Conservation (phyloP, 2,797 vertebrate species). For the Phalanger gymnotis region DNA sequence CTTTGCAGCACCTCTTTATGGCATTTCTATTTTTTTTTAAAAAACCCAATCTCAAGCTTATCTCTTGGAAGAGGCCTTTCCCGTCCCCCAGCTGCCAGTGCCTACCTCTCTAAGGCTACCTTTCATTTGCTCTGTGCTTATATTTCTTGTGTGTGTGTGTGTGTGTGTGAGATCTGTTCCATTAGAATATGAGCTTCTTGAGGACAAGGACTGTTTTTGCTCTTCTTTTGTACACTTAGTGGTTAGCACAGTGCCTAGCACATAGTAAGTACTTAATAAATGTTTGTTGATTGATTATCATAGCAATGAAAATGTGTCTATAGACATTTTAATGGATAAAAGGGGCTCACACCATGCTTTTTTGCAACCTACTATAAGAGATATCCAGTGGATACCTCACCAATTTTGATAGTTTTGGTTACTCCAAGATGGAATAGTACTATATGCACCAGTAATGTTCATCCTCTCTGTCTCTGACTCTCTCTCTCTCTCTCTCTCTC, state of each 20-base stretch:
- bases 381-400: neutral
- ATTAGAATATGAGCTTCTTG: neutral
- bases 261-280: neutral
- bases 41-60: neutral
- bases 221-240: neutral
- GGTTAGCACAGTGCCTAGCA: neutral
- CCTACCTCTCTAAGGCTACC: neutral
- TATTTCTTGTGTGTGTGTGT: too few species aligned
- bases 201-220: neutral
- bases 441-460: neutral
- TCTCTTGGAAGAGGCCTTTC: neutral
- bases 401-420: neutral
- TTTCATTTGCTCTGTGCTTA: neutral
- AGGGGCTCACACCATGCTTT: neutral
- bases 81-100: neutral
- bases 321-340: neutral
- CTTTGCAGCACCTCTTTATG: neutral
- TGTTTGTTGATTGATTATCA: neutral
- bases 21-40: neutral
- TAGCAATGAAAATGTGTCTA: neutral
- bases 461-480: neutral
- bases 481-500: neutral
- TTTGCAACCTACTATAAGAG: neutral
- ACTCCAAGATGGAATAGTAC: neutral
- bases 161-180: neutral